Evolutionary conservation across 2,113 vertebrate genomes (phyloP), one percentile per base, ranked within the genome.

Genomic region (Microtus oregoni): DNA sequence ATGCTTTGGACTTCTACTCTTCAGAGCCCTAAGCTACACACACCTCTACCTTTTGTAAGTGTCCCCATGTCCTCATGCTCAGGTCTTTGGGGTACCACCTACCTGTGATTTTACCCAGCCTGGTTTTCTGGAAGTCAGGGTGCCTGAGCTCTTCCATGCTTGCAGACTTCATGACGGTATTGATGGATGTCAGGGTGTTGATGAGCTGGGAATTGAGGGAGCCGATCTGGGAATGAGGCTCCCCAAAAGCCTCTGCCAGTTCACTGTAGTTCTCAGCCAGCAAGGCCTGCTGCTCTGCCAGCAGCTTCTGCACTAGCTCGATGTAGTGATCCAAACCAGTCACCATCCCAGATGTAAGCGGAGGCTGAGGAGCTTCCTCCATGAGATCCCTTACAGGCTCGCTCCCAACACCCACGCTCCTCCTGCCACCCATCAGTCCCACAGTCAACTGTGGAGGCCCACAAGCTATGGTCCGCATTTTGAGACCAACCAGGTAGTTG

Each of bases 211-310:
- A 99, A 98, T 99, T 99, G 78, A 99, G 99, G 92, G 99, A 99
- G 5, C 99, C 99, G 35, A 99, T 99, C 97, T 99, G 99, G 28
- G 99, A 99, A 93, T 99, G 99, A 1, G 99, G 99, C 95, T 99
- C 99, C 14, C 99, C 99, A 41, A 99, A 99, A 1, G 99, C 99
- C 65, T 99, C 99, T 0, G 99, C 99, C 32, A 99, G 97, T 90
- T 99, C 99, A 17, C 98, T 99, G 91, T 99, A 99, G 98, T 99
- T 99, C 98, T 99, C 99, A 1, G 99, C 99, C 81, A 99, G 99
- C 89, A 99, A 98, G 91, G 98, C 99, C 90, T 99, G 99, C 95
- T 99, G 99, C 86, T 99, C 99, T 86, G 99, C 99, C 94, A 99
- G 98, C 93, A 99, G 98, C 96, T 99, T 99, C 98, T 99, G 99